Conservation (phyloP, 2,888 invertebrate species). For the Drosophila antonietae region DNA sequence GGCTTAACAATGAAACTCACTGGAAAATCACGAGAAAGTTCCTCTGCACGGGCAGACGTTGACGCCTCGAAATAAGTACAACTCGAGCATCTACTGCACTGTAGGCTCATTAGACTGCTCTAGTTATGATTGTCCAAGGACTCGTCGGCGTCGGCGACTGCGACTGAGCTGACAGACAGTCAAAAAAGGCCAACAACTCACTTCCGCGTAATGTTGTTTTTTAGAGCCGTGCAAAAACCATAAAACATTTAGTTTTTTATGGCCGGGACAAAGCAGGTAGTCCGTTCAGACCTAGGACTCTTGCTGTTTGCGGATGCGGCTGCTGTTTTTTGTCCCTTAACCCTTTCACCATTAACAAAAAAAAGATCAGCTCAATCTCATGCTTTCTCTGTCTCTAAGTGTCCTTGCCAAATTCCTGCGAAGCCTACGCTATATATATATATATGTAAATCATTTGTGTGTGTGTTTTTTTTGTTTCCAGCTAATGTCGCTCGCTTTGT, state of each 20-base stretch:
- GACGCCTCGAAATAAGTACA: slow-evolving; percentile 24
- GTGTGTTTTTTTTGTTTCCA: slow-evolving; percentile 59
- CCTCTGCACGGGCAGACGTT: slow-evolving; percentile 11
- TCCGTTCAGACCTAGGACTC: neutral
- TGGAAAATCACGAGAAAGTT: slow-evolving; percentile 73
- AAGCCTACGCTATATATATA: slow-evolving; percentile 34
- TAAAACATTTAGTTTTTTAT: slow-evolving; percentile 75
- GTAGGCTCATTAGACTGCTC: slow-evolving; percentile 56
- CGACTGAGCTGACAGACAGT: slow-evolving; percentile 7
- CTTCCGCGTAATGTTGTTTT: slow-evolving; percentile 71
- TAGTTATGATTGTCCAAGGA: slow-evolving; percentile 63
- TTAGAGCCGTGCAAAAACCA: slow-evolving; percentile 40
- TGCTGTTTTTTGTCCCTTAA: slow-evolving; percentile 68
- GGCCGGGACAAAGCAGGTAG: slow-evolving; percentile 35
- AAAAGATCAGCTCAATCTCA: slow-evolving; percentile 7
- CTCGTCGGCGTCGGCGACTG: slow-evolving; percentile 13
- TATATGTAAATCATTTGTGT: too few relatives aligned
- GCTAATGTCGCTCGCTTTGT: slow-evolving; percentile 69
- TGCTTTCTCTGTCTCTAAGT: slow-evolving; percentile 29
- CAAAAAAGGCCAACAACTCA: slow-evolving; percentile 29
- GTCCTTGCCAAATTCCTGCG: slow-evolving; percentile 58
- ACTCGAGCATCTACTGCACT: slow-evolving; percentile 12
- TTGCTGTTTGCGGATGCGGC: slow-evolving; percentile 15
- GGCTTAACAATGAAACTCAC: slow-evolving; percentile 70
- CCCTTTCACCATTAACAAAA: slow-evolving; percentile 77